Evolutionary conservation across 2,888 invertebrate genomes (phyloP).

Genomic region (Andricus curvator): DNA sequence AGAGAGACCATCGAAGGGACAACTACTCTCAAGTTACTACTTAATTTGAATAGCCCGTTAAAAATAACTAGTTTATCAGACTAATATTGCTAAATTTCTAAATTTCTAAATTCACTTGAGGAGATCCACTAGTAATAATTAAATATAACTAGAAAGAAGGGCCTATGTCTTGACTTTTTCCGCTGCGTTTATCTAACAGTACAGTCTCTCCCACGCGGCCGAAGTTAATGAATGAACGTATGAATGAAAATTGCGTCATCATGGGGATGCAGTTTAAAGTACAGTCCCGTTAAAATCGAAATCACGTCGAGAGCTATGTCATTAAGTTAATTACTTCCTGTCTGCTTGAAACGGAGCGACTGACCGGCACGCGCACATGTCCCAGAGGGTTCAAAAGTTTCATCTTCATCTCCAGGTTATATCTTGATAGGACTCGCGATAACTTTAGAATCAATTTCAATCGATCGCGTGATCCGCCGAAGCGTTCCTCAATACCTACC

Average conservation of each 20-base stretch:
- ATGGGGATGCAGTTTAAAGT: slow-evolving; percentile 57
- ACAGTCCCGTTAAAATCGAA: slow-evolving; percentile 57
- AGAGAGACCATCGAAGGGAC: no score
- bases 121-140: no score
- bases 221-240: slow-evolving; percentile 69
- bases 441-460: background rate
- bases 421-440: background rate
- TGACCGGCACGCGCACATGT: background rate
- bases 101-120: no score
- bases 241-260: slow-evolving; percentile 75
- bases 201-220: slow-evolving; percentile 65
- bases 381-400: background rate
- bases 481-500: background rate
- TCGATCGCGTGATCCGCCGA: background rate
- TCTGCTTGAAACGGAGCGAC: slow-evolving; percentile 33
- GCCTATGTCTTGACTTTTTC: background rate
- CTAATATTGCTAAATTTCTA: no score
- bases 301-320: slow-evolving; percentile 19
- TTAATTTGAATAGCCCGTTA: no score
- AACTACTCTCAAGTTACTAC: no score
- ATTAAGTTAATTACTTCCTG: slow-evolving; percentile 39
- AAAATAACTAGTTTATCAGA: no score
- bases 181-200: slow-evolving; percentile 45
- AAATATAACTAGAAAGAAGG: no score
- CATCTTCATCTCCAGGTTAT: background rate